A percentile compares a stretch with the other conserved stretches of the same genome.
These are phyloP conservation scores for Andricus quercusramuli DNA, from an alignment of 2,888 invertebrate genomes.

Conservation along the genomic window DNA sequence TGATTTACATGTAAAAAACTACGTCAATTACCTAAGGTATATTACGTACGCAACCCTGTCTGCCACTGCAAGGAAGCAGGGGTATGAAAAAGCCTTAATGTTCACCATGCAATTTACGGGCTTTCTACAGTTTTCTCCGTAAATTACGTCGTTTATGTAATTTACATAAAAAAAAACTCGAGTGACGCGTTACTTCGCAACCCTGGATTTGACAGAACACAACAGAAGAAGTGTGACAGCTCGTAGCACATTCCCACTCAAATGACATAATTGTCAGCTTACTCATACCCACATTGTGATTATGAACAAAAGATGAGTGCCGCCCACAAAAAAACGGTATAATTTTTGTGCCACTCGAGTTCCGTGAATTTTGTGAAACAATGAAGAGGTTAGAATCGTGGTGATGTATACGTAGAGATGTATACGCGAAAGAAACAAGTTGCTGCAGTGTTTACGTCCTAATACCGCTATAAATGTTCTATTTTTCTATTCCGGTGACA, in stretches of 20 bases:
- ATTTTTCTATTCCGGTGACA: background rate
- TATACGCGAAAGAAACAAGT: background rate
- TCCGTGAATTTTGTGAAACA: background rate
- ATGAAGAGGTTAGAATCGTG: background rate
- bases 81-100: too few relatives aligned
- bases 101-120: too few relatives aligned
- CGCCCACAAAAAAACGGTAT: background rate
- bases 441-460: background rate
- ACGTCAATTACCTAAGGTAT: too few relatives aligned
- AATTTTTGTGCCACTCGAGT: background rate
- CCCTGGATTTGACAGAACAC: too few relatives aligned
- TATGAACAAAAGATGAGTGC: background rate
- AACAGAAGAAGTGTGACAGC: background rate
- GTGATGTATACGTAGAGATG: slow-evolving; percentile 1
- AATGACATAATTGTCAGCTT: slow-evolving; percentile 20
- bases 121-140: too few relatives aligned
- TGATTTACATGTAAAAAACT: too few relatives aligned
- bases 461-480: background rate
- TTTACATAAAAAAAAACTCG: too few relatives aligned
- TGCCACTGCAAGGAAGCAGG: too few relatives aligned
- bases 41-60: too few relatives aligned
- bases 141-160: too few relatives aligned
- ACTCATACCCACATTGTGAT: background rate
- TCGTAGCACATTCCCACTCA: background rate
- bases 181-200: too few relatives aligned